phyloP scores from a whole-genome alignment of 2,113 vertebrate species.

The Mirounga angustirostris region DNA sequence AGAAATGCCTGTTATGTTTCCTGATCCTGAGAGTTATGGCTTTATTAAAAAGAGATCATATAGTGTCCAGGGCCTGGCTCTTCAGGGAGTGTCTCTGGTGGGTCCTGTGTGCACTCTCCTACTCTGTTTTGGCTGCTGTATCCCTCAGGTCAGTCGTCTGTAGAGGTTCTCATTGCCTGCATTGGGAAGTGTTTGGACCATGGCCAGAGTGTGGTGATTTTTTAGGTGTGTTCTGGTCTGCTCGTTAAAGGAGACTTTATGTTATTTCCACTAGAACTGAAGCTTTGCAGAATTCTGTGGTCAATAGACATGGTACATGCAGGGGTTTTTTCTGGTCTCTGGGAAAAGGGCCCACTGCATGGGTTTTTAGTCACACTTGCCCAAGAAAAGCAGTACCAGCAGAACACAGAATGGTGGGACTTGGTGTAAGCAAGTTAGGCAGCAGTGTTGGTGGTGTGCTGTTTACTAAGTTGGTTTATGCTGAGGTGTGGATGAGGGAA shows the following conservation, averaged over 20 bases:
- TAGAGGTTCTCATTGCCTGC: not conserved
- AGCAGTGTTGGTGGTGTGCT: not conserved
- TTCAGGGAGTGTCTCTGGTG: not conserved
- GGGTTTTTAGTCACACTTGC: not conserved
- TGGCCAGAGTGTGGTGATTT: not conserved
- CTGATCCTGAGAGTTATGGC: not conserved
- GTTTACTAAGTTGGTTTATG: not conserved
- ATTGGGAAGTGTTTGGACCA: not conserved
- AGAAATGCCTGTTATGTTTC: not conserved
- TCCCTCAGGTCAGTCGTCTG: not conserved
- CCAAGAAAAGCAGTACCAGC: not conserved
- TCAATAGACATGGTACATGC: not conserved
- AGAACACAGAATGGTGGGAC: not conserved
- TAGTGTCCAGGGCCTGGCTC: not conserved
- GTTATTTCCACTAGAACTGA: not conserved
- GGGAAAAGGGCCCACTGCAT: not conserved
- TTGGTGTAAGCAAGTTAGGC: not conserved
- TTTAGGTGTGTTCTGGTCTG: not conserved
- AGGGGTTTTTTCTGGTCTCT: not conserved
- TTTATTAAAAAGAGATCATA: not conserved
- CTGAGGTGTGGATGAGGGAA: not conserved
- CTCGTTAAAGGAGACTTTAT: not conserved
- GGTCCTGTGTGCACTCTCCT: not conserved
- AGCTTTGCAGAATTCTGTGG: not conserved
- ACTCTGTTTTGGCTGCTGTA: not conserved